Conservation (phyloP, 2,888 invertebrate genomes). For the Polyommatus iphigenia region DNA sequence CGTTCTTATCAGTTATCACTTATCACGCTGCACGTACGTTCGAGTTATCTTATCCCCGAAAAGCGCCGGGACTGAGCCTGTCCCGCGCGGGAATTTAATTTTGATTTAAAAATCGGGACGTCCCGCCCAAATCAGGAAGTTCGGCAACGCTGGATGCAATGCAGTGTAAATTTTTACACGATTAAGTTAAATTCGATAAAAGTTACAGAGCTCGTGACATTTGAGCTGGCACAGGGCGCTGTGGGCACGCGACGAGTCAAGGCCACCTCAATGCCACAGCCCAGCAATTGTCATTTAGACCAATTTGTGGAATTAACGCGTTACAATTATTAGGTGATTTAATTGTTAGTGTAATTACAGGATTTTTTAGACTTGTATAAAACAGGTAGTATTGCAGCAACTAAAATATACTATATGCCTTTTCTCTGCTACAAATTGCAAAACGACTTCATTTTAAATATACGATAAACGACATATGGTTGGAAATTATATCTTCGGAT, state of each 20-base stretch:
- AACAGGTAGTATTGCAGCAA: not conserved
- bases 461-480: too few relatives aligned
- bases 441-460: too few relatives aligned
- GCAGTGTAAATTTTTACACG: not conserved
- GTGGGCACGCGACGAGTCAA: slow-evolving; percentile 65
- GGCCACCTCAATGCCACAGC: slow-evolving; percentile 52
- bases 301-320: slow-evolving; percentile 67
- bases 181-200: slow-evolving; percentile 34
- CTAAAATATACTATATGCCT: too few relatives aligned
- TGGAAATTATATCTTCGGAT: too few relatives aligned
- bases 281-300: slow-evolving; percentile 60
- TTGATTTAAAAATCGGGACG: too few relatives aligned
- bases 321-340: slow-evolving; percentile 49
- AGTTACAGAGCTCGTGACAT: slow-evolving; percentile 50
- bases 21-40: too few relatives aligned
- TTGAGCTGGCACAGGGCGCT: slow-evolving; percentile 43
- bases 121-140: too few relatives aligned
- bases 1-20: too few relatives aligned
- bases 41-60: too few relatives aligned
- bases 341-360: slow-evolving; percentile 45
- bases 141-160: not conserved
- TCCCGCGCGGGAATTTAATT: too few relatives aligned
- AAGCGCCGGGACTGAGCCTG: too few relatives aligned
- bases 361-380: not conserved
- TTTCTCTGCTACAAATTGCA: too few relatives aligned